Percentiles rank a stretch among this genome's conserved stretches.
Conservation (phyloP, 2,888 invertebrate genomes). For the Cremastinae sp. region DNA sequence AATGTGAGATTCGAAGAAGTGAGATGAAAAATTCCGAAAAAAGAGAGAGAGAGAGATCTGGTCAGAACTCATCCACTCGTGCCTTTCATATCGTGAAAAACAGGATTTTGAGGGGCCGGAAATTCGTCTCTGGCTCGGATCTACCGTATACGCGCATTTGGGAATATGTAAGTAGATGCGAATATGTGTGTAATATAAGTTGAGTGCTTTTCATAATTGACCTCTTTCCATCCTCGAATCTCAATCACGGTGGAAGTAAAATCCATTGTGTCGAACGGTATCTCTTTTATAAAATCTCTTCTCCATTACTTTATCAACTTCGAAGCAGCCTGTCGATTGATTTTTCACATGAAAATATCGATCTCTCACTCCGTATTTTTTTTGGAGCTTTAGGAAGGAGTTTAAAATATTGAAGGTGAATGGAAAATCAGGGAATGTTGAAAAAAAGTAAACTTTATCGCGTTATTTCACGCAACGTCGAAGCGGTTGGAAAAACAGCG, state of each 20-base stretch:
- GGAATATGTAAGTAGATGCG: slow-evolving; percentile 6
- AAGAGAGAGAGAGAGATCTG: slow-evolving; percentile 30
- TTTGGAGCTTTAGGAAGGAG: too few relatives aligned
- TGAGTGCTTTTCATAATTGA: slow-evolving; percentile 36
- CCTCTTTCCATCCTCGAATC: slow-evolving; percentile 24
- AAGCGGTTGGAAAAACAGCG: not conserved
- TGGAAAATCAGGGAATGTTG: too few relatives aligned
- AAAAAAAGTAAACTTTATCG: too few relatives aligned
- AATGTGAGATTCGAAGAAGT: not conserved
- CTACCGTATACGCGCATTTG: slow-evolving; percentile 6
- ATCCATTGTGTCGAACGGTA: slow-evolving; percentile 3
- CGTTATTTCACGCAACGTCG: too few relatives aligned
- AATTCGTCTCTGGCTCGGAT: slow-evolving; percentile 21
- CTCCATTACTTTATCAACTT: too few relatives aligned
- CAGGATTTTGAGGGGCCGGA: slow-evolving; percentile 66
- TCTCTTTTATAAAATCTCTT: too few relatives aligned
- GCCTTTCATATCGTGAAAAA: slow-evolving; percentile 64
- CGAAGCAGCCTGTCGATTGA: too few relatives aligned
- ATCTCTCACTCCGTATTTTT: too few relatives aligned
- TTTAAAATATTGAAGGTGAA: too few relatives aligned
- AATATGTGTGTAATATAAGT: slow-evolving; percentile 18
- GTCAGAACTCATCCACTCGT: slow-evolving; percentile 49
- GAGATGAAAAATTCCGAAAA: not conserved
- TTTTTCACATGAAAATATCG: too few relatives aligned
- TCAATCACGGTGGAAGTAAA: not conserved